Conservation (phyloP, 2,797 vertebrate species). For the Coilia nasus region DNA sequence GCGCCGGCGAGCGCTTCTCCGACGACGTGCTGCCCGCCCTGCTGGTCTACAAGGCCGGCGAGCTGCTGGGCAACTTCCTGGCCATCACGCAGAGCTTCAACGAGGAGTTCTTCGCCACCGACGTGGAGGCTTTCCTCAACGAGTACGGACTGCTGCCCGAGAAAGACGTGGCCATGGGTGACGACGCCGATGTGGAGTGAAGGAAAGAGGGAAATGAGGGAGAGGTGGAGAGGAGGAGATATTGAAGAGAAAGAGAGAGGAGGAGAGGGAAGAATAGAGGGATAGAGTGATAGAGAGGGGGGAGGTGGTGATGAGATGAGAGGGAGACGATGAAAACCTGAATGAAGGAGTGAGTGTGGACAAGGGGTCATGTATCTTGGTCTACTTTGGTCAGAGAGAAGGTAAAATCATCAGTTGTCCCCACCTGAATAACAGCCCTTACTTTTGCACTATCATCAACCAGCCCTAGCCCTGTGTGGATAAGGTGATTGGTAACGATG, state of each 20-base stretch:
- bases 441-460: constrained; percentile 17
- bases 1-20: constrained; percentile 89
- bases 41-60: constrained; percentile 92
- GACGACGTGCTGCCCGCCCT: constrained; percentile 87
- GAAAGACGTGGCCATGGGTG: constrained; percentile 75
- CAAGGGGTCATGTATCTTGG: background rate
- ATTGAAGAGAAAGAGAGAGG: constrained; percentile 30
- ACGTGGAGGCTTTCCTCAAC: constrained; percentile 94
- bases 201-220: constrained; percentile 7
- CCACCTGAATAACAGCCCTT: background rate
- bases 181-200: constrained; percentile 71
- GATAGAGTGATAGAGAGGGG: background rate
- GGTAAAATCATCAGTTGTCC: background rate
- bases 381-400: background rate
- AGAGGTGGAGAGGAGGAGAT: constrained; percentile 32
- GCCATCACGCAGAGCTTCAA: constrained; percentile 84
- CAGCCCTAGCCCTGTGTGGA: background rate
- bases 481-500: background rate
- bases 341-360: background rate
- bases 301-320: background rate
- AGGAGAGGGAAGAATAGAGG: background rate
- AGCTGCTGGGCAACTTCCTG: constrained; percentile 94
- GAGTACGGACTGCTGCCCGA: constrained; percentile 94
- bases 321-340: background rate
- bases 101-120: constrained; percentile 91